A percentile compares a stretch with the other conserved stretches of the same genome.
phyloP scores from a whole-genome alignment of 2,888 invertebrate species.

The Choreutis nemorana region DNA sequence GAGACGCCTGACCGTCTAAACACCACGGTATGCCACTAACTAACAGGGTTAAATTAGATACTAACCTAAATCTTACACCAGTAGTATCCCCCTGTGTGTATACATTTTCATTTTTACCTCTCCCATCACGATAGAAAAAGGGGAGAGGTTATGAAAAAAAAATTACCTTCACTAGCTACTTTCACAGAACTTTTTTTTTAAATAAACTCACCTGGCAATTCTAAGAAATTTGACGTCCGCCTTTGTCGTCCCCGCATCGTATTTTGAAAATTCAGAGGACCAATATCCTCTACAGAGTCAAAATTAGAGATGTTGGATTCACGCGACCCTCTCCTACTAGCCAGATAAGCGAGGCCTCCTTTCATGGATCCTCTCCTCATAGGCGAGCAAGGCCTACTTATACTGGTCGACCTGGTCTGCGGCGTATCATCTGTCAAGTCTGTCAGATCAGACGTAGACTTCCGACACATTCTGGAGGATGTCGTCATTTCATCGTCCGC shows the following conservation, averaged over 20 bases:
- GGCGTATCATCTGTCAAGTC: slow-evolving; percentile 69
- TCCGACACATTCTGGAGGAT: slow-evolving; percentile 67
- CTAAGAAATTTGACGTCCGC: slow-evolving; percentile 86
- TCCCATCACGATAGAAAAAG: too few species aligned
- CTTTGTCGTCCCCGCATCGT: slow-evolving; percentile 80
- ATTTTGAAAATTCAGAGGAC: slow-evolving; percentile 81
- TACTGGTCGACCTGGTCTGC: slow-evolving; percentile 67
- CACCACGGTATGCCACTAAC: too few species aligned
- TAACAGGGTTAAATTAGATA: too few species aligned
- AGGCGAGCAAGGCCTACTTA: slow-evolving; percentile 70
- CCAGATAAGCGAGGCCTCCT: slow-evolving; percentile 79
- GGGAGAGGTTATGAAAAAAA: too few species aligned
- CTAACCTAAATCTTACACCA: too few species aligned
- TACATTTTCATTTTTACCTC: too few species aligned
- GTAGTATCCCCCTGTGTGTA: too few species aligned
- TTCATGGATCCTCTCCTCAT: slow-evolving; percentile 74
- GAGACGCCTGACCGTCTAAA: too few species aligned
- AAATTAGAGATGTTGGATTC: slow-evolving; percentile 78
- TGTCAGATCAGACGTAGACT: slow-evolving; percentile 79
- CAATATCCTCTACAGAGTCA: slow-evolving; percentile 74
- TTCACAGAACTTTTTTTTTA: too few species aligned
- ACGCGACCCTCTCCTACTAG: slow-evolving; percentile 86
- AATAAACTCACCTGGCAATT: slow-evolving; percentile 83
- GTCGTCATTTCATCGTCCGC: slow-evolving; percentile 55
- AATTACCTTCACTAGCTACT: too few species aligned